Evolutionary conservation across 2,888 invertebrate genomes (phyloP).

Genomic region (Acanthacorydalis orientalis): DNA sequence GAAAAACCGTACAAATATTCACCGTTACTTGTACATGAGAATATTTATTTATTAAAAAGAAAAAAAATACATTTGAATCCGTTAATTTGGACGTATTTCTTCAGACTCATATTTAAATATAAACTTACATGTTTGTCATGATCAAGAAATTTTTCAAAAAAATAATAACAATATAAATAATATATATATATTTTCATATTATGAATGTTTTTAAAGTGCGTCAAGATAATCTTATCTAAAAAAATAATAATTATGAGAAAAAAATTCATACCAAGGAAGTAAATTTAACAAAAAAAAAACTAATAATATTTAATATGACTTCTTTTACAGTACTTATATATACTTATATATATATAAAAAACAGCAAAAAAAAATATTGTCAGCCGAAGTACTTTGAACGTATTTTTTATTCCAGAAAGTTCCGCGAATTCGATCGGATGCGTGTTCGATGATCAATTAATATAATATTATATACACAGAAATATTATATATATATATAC

Average conservation of each 20-base stretch:
- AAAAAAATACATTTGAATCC: not conserved
- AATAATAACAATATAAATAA: not conserved
- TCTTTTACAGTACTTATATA: not conserved
- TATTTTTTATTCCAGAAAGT: too few relatives aligned
- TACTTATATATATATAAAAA: too few relatives aligned
- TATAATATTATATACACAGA: too few relatives aligned
- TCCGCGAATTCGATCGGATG: too few relatives aligned
- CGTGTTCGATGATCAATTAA: too few relatives aligned
- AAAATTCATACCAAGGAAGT: not conserved
- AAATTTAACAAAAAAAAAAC: not conserved
- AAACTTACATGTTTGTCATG: not conserved
- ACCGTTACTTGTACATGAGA: not conserved
- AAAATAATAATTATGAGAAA: slow-evolving; percentile 13
- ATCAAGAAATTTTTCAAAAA: not conserved
- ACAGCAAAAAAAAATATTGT: too few relatives aligned
- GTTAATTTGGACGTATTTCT: too few relatives aligned
- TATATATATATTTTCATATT: slow-evolving; percentile 41
- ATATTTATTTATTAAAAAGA: not conserved
- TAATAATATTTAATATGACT: not conserved
- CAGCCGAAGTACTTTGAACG: too few relatives aligned
- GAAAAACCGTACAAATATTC: not conserved
- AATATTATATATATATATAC: too few relatives aligned
- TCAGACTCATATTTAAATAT: not conserved
- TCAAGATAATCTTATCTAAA: slow-evolving; percentile 31
- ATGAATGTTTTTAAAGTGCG: slow-evolving; percentile 43